Percentiles rank a stretch among this genome's conserved stretches.
phyloP scores from a whole-genome alignment of 2,888 invertebrate species.

The Drosophila mulleri region DNA sequence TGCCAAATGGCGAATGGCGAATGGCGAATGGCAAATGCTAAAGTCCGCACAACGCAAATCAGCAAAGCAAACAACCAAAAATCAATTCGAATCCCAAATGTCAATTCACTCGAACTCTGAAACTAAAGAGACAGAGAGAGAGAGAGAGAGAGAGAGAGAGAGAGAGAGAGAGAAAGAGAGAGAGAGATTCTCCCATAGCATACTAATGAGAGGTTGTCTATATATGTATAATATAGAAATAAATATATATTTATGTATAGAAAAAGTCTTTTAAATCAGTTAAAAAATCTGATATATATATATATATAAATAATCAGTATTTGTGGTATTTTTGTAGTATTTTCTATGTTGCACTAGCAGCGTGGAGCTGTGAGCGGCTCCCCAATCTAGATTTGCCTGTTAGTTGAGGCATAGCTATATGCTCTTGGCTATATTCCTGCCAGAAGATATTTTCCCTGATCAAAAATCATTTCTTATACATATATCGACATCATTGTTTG shows the following conservation, averaged over 20 bases:
- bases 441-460: no score
- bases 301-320: no score
- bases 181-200: conserved; percentile 29
- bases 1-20: conserved; percentile 48
- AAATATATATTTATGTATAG: background rate
- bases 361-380: no score
- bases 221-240: background rate
- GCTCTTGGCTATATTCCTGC: no score
- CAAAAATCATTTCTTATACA: no score
- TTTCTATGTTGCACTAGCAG: no score
- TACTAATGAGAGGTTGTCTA: conserved; percentile 57
- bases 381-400: no score
- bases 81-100: conserved; percentile 82
- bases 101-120: conserved; percentile 52
- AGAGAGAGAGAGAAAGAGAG: background rate
- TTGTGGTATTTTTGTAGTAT: no score
- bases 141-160: background rate
- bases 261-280: no score
- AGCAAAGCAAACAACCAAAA: conserved; percentile 67
- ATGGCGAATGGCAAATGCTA: conserved; percentile 43
- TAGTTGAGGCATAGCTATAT: no score
- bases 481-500: no score
- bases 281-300: no score
- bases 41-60: conserved; percentile 53
- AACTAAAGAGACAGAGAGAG: background rate